These are phyloP conservation scores for Siniperca scherzeri DNA, from an alignment of 2,797 vertebrate species.

Conservation along the genomic window DNA sequence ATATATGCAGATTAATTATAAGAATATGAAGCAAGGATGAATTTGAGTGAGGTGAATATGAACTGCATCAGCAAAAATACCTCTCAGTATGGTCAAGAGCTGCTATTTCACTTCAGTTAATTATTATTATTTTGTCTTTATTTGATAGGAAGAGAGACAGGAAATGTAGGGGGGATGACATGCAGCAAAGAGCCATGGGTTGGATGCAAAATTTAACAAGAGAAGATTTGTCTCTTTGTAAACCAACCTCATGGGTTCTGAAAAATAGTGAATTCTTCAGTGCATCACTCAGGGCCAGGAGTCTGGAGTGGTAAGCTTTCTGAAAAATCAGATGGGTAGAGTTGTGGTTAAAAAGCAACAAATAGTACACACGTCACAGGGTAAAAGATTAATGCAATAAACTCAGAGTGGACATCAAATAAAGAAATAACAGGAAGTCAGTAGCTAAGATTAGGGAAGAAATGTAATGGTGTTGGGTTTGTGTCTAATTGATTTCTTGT, in stretches of 20 bases:
- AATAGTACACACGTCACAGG: neutral
- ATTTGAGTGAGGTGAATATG: neutral
- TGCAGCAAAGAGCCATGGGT: too few species aligned
- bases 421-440: neutral
- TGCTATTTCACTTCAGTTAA: neutral
- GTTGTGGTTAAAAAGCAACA: slow-evolving; percentile 24
- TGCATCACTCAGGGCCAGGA: slow-evolving; percentile 76
- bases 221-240: neutral
- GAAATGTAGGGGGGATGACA: too few species aligned
- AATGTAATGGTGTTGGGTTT: too few species aligned
- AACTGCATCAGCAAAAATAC: neutral
- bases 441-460: neutral
- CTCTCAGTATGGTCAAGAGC: neutral
- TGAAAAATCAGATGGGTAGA: slow-evolving; percentile 45
- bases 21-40: neutral
- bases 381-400: neutral
- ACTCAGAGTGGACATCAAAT: neutral
- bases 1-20: neutral
- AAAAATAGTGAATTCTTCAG: slow-evolving; percentile 83
- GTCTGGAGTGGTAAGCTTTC: slow-evolving; percentile 84
- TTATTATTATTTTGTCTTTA: neutral
- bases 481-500: too few species aligned
- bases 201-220: neutral
- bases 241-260: slow-evolving; percentile 84
- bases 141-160: too few species aligned